A percentile compares a stretch with the other conserved stretches of the same genome.
phyloP scores from a whole-genome alignment of 2,888 invertebrate species.

The Oligia latruncula region DNA sequence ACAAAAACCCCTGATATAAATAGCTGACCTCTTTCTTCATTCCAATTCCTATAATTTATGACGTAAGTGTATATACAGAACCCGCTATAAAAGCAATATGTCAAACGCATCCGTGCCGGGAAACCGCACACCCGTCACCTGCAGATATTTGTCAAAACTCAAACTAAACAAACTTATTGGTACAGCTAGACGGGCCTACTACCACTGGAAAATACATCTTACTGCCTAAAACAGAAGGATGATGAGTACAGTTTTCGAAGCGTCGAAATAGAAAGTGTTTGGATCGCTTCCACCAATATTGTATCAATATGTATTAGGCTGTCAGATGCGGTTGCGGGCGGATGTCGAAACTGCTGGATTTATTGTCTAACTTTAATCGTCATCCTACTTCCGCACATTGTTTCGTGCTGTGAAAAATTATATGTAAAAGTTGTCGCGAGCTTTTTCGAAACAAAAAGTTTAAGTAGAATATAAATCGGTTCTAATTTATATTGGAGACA shows the following conservation, averaged over 20 bases:
- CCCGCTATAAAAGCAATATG: constrained; percentile 87
- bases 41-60: constrained; percentile 81
- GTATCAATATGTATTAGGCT: constrained; percentile 84
- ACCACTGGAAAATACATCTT: constrained; percentile 67
- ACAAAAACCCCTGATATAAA: constrained; percentile 52
- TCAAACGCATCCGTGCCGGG: constrained; percentile 86
- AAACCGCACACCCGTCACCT: constrained; percentile 86
- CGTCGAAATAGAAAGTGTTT: constrained; percentile 58
- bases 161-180: constrained; percentile 73
- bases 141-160: constrained; percentile 89
- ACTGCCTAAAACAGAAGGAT: constrained; percentile 26
- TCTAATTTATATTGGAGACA: constrained; percentile 46
- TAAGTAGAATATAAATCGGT: constrained; percentile 30
- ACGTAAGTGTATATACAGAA: constrained; percentile 78
- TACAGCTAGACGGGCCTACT: constrained; percentile 55
- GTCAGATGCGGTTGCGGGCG: constrained; percentile 81
- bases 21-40: constrained; percentile 63
- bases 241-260: constrained; percentile 3
- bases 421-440: constrained; percentile 59
- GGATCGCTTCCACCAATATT: constrained; percentile 76
- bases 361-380: constrained; percentile 83
- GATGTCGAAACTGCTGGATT: constrained; percentile 80
- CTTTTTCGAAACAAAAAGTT: constrained; percentile 42
- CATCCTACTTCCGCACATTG: constrained; percentile 72
- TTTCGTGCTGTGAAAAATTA: constrained; percentile 65